Base-by-base conservation (phyloP, 2,888 invertebrate species). In the Volucella inflata region DNA sequence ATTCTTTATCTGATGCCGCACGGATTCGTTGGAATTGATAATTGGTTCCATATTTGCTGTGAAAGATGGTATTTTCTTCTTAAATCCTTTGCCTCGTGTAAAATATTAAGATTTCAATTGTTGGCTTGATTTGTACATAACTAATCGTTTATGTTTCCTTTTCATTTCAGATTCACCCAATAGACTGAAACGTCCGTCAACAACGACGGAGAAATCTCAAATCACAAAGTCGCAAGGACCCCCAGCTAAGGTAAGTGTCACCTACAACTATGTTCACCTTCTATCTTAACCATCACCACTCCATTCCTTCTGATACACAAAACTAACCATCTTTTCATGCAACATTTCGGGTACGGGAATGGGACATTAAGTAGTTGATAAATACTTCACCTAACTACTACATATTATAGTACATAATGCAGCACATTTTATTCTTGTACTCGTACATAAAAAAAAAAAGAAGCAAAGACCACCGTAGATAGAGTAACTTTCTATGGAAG, bases 171-270 rank as follows among this genome's bases (percentile, higher is more conserved):
- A 89, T 87, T 88, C 89, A n/a, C 88, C 89, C 81, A 90, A 90
- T 81, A 88, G 90, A 89, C 88, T 90, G 88, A 90, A 90, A 70
- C 89, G 90, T 68, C 82, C 90, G 40, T 89, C 90, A 64, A 83
- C 89, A 60, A 87, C 88, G 59, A 83, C 87, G 50, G 90, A 90
- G 76, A 89, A 90, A 82, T 82, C 89, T 42, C 88, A 90, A 88
- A 89, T 89, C 48, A 84, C 89, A 68, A 90, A 90, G 87, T 71
- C 89, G 8, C 76, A 89, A 70, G 90, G 89, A 87, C 90, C 90
- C 57, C 90, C 90, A 17, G 76, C 90, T 17, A 90, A 90, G 89
- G 90, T 90, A 88, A 88, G 89, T 87, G 21, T 57, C 8, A 17
- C 46, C 10, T 8, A 16, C 11, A 36, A 40, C 40, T 38, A 2